Evolutionary conservation across 1,140 invertebrate species (phyloP).

Genomic region (Pollicipes pollicipes): DNA sequence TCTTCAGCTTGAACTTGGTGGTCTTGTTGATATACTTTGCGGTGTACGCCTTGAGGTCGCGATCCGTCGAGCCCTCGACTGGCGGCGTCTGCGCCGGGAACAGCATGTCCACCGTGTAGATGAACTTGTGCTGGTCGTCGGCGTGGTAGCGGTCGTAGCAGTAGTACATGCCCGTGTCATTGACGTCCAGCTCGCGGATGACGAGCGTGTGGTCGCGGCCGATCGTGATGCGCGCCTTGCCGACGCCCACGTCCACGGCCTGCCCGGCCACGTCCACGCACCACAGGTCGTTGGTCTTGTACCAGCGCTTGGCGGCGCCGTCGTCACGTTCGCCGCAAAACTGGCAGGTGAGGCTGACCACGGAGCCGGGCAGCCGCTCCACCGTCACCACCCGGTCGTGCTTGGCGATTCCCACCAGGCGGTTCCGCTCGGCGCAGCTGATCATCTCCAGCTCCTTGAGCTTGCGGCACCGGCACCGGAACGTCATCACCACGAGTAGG

Average conservation of each 20-base stretch:
- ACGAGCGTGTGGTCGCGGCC: not conserved
- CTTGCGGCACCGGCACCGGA: not conserved
- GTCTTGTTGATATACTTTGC: not conserved
- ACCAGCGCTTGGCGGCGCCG: not conserved
- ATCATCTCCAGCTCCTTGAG: not conserved
- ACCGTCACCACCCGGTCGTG: conserved; percentile 2
- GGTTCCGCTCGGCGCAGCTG: not conserved
- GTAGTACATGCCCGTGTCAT: conserved; percentile 4
- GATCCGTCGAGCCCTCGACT: not conserved
- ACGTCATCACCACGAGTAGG: not conserved
- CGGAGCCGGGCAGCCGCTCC: not conserved
- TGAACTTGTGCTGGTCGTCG: not conserved
- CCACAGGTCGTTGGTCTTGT: not conserved
- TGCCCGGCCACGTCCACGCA: no score
- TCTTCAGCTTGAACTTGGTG: not conserved
- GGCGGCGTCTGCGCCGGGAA: not conserved
- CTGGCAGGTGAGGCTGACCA: not conserved
- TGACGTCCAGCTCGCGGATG: not conserved
- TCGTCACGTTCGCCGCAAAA: not conserved
- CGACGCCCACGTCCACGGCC: not conserved
- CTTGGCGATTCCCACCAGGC: not conserved
- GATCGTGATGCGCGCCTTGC: not conserved
- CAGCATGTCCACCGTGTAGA: conserved; percentile 6
- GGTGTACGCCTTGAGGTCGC: not conserved
- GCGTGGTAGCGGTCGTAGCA: not conserved